A percentile compares a stretch with the other conserved stretches of the same genome.
Conservation (phyloP, 2,797 vertebrate species). For the Cyprinodon diabolis region DNA sequence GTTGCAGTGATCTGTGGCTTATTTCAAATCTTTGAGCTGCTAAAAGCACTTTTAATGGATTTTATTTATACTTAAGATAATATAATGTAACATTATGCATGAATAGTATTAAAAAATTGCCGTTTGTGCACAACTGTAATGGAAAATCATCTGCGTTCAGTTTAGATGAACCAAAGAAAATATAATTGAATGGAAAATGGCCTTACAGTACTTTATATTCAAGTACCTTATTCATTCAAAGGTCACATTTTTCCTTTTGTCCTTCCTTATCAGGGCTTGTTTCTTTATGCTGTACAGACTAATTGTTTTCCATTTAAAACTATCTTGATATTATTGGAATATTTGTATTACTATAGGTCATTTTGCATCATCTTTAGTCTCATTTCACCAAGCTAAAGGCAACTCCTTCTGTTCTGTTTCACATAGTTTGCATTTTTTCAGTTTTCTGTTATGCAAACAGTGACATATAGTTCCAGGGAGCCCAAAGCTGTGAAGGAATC, state of each 20-base stretch:
- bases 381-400: neutral
- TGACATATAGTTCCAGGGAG: neutral
- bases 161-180: too few relatives aligned
- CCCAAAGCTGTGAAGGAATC: neutral
- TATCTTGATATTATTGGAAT: neutral
- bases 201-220: neutral
- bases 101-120: neutral
- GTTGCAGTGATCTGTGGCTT: neutral
- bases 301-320: neutral
- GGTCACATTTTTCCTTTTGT: neutral
- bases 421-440: neutral
- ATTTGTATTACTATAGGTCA: neutral
- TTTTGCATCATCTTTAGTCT: neutral
- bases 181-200: neutral
- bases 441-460: neutral
- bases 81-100: neutral
- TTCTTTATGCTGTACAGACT: neutral
- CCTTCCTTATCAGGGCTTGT: too few relatives aligned
- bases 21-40: neutral
- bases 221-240: neutral
- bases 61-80: neutral
- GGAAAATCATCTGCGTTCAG: too few relatives aligned
- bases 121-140: too few relatives aligned
- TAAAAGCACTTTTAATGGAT: neutral
- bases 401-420: neutral